Base-by-base conservation (phyloP, 2,113 vertebrate species). In the Anoura caudifer region DNA sequence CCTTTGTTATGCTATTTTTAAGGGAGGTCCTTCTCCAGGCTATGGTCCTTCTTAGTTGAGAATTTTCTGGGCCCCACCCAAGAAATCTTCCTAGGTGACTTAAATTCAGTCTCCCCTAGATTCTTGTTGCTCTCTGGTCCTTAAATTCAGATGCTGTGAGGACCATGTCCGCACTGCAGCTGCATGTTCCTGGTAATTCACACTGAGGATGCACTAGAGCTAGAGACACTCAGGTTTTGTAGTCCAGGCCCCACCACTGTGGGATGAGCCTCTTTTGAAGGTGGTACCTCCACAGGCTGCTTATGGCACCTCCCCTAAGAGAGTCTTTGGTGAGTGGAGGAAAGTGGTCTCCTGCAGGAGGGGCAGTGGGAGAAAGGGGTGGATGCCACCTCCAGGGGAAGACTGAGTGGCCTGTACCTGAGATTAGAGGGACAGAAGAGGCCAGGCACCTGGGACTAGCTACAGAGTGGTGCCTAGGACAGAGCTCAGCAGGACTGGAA, bases 141-240 rank as follows among this genome's bases (percentile, higher is more conserved):
- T 87, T 52, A 54, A 91, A 72, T 26, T 17, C 38, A 92, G 61
- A 72, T 7, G n/a, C 7, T 70, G 19, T 45, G 61, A 45, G 14
- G 63, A 24, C 28, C 33, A 14, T 22, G 5, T 56, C 15, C 9
- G 43, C 31, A 19, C 19, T 69, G 24, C 11, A 28, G 41, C 50
- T 61, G 83, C 67, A 45, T 56, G 22, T 77, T n/a, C 15, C 26
- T 77, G 83, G 7, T 22, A 36, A 43, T 84, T 87, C 31, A 5
- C 31, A 5, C 6, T 13, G 22, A 72, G 12, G 76, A 17, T 1
- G 0, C 2, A 5, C 24, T 13, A 31, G 22, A 24, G 20, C 45
- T 50, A 63, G 67, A 65, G 90, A 65, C 15, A 20, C 38, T 38
- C 28, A 1, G 24, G 69, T 56, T 5, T 84, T 33, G 6, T 8